Percentiles rank a stretch among this genome's conserved stretches.
These are phyloP conservation scores for Drosophila prolongata DNA, from an alignment of 2,888 invertebrate genomes.

Conservation along the genomic window DNA sequence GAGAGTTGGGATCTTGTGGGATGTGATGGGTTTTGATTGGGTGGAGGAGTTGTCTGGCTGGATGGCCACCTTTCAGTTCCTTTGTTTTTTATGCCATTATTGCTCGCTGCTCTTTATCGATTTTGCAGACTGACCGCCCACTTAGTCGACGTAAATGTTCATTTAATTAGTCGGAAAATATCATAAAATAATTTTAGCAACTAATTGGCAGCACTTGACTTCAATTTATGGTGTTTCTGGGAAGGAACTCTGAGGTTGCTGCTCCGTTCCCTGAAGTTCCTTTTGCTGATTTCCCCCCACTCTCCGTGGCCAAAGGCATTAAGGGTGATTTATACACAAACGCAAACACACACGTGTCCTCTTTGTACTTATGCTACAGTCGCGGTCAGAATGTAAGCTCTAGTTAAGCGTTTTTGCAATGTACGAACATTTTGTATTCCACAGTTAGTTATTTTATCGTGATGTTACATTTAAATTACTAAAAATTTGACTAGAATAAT, in stretches of 20 bases:
- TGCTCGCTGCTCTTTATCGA: conserved; percentile 27
- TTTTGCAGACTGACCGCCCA: conserved; percentile 21
- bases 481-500: too few species aligned
- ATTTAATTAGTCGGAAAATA: conserved; percentile 75
- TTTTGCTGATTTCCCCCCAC: not conserved
- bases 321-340: conserved; percentile 69
- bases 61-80: not conserved
- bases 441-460: too few species aligned
- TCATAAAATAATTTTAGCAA: conserved; percentile 75
- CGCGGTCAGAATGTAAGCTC: not conserved
- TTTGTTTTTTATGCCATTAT: conserved; percentile 18
- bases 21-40: not conserved
- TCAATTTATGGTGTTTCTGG: conserved; percentile 63
- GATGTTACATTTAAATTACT: too few species aligned
- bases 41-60: too few species aligned
- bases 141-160: conserved; percentile 38
- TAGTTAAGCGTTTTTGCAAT: too few species aligned
- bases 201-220: conserved; percentile 78
- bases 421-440: too few species aligned
- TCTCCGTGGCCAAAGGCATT: conserved; percentile 43
- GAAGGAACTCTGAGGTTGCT: conserved; percentile 2
- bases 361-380: not conserved
- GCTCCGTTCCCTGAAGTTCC: conserved; percentile 8
- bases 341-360: conserved; percentile 27
- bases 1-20: not conserved